phyloP scores from a whole-genome alignment of 2,888 invertebrate species.

The Hyposoter dolosus region DNA sequence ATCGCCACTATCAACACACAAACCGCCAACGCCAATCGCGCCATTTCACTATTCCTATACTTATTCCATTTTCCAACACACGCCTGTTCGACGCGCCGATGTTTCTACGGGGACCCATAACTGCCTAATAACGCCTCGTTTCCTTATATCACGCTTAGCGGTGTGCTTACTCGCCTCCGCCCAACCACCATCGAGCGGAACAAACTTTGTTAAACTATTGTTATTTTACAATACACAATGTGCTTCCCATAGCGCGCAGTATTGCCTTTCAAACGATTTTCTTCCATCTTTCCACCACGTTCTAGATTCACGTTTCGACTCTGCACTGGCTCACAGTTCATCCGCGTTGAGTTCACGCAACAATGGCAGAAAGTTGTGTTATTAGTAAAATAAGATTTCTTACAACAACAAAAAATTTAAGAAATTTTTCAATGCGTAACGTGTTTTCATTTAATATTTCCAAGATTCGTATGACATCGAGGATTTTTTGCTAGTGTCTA shows the following conservation, averaged over 20 bases:
- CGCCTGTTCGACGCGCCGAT: constrained; percentile 69
- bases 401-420: background rate
- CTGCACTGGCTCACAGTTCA: background rate
- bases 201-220: constrained; percentile 67
- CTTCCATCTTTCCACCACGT: constrained; percentile 47
- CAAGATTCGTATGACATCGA: no score
- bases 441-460: background rate
- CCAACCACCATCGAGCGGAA: constrained; percentile 20
- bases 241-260: constrained; percentile 48
- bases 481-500: no score
- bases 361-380: constrained; percentile 9
- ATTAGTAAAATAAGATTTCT: constrained; percentile 7
- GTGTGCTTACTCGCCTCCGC: constrained; percentile 13
- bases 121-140: constrained; percentile 81
- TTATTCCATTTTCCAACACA: constrained; percentile 55
- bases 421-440: background rate
- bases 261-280: constrained; percentile 55
- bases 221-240: constrained; percentile 64
- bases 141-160: constrained; percentile 79
- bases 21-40: constrained; percentile 43
- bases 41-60: constrained; percentile 47
- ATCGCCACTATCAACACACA: constrained; percentile 14
- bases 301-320: constrained; percentile 5
- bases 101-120: constrained; percentile 81
- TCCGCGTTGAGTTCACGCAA: constrained; percentile 1